Evolutionary conservation across 2,888 invertebrate genomes (phyloP).

Genomic region (Aethes cnicana): DNA sequence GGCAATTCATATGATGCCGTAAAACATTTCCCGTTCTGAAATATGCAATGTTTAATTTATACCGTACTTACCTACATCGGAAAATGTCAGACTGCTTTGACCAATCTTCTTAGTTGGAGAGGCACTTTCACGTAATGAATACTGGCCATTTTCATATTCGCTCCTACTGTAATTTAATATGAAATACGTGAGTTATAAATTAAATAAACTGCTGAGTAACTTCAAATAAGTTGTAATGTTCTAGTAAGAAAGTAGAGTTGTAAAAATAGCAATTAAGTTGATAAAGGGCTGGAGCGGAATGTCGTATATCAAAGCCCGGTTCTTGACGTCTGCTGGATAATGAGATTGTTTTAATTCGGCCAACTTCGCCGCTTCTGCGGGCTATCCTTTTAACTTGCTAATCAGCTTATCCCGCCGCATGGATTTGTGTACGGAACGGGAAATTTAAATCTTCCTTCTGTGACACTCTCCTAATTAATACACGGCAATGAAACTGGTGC

Average conservation of each 20-base stretch:
- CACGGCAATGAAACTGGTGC: constrained; percentile 26
- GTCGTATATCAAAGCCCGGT: constrained; percentile 47
- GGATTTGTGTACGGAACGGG: constrained; percentile 53
- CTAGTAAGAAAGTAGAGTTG: constrained; percentile 27
- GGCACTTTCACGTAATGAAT: constrained; percentile 20
- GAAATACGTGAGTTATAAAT: constrained; percentile 8
- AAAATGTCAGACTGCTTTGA: constrained; percentile 5
- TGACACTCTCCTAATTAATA: constrained; percentile 49
- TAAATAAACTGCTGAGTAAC: neutral
- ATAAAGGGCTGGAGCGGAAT: constrained; percentile 36
- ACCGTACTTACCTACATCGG: constrained; percentile 32
- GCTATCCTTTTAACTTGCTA: constrained; percentile 66
- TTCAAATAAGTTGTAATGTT: constrained; percentile 11
- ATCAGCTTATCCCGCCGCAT: constrained; percentile 66
- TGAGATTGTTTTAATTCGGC: constrained; percentile 67
- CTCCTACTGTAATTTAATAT: constrained; percentile 5
- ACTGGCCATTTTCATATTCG: constrained; percentile 15
- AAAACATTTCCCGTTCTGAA: constrained; percentile 41
- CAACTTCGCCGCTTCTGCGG: constrained; percentile 51
- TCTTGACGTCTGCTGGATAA: constrained; percentile 53
- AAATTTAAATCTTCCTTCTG: constrained; percentile 48
- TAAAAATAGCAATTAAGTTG: constrained; percentile 40
- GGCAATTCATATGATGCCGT: constrained; percentile 49
- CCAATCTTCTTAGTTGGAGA: constrained; percentile 18
- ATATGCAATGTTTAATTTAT: constrained; percentile 51